Evolutionary conservation across 2,113 vertebrate genomes (phyloP).

Genomic region (Gymnarchus niloticus): DNA sequence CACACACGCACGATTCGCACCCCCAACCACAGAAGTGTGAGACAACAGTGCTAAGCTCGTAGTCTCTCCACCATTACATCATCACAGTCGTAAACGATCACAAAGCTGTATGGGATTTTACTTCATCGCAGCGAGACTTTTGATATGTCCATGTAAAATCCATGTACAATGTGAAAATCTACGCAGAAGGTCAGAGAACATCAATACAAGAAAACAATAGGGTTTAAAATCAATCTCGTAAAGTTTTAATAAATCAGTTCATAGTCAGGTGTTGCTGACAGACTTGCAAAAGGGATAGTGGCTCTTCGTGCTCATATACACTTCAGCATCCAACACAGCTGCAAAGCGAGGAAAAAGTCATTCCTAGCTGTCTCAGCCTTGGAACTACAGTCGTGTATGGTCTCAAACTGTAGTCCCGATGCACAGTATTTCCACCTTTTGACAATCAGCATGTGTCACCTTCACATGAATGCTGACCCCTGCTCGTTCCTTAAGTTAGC

Average conservation of each 20-base stretch:
- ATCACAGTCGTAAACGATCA: neutral
- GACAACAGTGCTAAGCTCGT: no score
- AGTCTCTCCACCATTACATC: neutral
- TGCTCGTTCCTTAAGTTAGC: neutral
- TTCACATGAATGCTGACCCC: neutral
- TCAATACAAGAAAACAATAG: neutral
- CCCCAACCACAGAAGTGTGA: no score
- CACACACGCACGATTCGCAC: no score
- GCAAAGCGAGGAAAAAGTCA: neutral
- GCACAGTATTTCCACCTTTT: neutral
- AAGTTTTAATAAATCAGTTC: slow-evolving; percentile 32
- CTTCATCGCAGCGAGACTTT: neutral
- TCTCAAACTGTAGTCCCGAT: neutral
- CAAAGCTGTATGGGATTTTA: neutral
- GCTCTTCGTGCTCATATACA: slow-evolving; percentile 9
- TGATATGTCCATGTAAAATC: neutral
- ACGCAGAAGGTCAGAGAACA: neutral
- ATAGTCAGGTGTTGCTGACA: slow-evolving; percentile 20
- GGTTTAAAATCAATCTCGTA: slow-evolving; percentile 28
- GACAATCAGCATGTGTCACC: neutral
- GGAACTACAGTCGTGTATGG: slow-evolving; percentile 1
- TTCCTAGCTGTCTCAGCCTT: neutral
- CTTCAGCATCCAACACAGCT: neutral
- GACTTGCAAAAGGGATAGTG: neutral
- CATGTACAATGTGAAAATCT: neutral